phyloP scores from a whole-genome alignment of 2,113 vertebrate species.

The Meriones unguiculatus region DNA sequence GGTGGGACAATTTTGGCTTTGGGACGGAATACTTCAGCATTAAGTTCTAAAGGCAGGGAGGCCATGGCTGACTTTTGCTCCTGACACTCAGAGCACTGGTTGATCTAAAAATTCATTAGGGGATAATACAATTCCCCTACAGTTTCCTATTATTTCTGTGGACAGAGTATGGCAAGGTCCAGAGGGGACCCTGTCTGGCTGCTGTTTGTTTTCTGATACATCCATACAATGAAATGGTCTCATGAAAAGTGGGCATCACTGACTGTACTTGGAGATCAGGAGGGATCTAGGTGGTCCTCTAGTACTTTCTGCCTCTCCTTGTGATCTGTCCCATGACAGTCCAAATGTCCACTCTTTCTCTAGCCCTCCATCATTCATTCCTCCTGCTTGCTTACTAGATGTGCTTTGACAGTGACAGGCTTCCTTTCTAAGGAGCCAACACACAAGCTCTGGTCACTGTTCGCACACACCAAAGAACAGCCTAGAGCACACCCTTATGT shows the following conservation, averaged over 20 bases:
- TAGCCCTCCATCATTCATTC: too few relatives aligned
- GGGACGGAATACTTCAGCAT: background rate
- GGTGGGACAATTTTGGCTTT: background rate
- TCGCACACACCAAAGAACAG: rapidly evolving
- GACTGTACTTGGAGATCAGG: background rate
- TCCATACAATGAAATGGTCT: background rate
- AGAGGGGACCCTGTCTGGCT: background rate
- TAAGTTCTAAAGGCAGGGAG: background rate
- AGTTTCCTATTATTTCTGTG: background rate
- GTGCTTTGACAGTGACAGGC: background rate
- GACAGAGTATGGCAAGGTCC: background rate
- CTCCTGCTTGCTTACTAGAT: background rate
- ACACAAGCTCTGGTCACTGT: background rate
- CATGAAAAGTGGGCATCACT: background rate
- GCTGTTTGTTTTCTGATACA: constrained; percentile 49
- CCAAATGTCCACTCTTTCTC: background rate
- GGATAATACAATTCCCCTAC: background rate
- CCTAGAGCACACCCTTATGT: background rate
- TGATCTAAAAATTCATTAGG: background rate
- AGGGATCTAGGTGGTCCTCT: background rate
- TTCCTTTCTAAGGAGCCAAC: background rate
- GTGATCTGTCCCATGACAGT: background rate
- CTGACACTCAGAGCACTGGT: background rate
- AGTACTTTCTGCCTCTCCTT: rapidly evolving
- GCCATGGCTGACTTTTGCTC: background rate